A percentile compares a stretch with the other conserved stretches of the same genome.
phyloP scores from a whole-genome alignment of 2,888 invertebrate genomes.

The Deilephila porcellus region DNA sequence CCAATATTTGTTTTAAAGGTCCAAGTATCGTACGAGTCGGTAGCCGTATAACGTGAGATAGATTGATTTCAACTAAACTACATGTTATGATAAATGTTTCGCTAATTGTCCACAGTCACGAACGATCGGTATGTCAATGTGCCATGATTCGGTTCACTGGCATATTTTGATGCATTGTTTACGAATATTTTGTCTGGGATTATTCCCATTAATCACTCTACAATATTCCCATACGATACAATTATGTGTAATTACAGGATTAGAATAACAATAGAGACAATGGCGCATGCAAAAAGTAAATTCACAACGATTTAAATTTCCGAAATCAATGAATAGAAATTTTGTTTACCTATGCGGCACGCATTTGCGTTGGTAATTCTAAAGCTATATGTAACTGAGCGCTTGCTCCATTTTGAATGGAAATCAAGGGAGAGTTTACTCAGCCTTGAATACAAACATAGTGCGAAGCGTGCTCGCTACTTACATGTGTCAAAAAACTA shows the following conservation, averaged over 20 bases:
- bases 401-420: constrained; percentile 27
- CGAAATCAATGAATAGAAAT: constrained; percentile 25
- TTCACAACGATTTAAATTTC: constrained; percentile 23
- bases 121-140: background rate
- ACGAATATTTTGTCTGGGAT: background rate
- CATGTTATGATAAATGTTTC: background rate
- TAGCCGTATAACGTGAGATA: background rate
- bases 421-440: constrained; percentile 26
- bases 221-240: background rate
- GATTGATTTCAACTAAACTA: background rate
- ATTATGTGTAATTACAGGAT: background rate
- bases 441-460: constrained; percentile 24
- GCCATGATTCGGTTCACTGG: background rate
- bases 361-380: constrained; percentile 25
- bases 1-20: background rate
- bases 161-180: background rate
- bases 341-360: constrained; percentile 23
- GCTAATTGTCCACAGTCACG: constrained; percentile 1
- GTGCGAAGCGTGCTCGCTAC: constrained; percentile 19
- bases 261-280: constrained; percentile 6
- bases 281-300: background rate
- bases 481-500: constrained; percentile 2
- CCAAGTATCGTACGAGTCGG: background rate
- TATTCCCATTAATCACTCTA: background rate
- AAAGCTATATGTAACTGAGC: constrained; percentile 22